Evolutionary conservation across 2,113 vertebrate genomes (phyloP), one percentile per base, ranked within the genome.

Genomic region (Junco hyemalis): DNA sequence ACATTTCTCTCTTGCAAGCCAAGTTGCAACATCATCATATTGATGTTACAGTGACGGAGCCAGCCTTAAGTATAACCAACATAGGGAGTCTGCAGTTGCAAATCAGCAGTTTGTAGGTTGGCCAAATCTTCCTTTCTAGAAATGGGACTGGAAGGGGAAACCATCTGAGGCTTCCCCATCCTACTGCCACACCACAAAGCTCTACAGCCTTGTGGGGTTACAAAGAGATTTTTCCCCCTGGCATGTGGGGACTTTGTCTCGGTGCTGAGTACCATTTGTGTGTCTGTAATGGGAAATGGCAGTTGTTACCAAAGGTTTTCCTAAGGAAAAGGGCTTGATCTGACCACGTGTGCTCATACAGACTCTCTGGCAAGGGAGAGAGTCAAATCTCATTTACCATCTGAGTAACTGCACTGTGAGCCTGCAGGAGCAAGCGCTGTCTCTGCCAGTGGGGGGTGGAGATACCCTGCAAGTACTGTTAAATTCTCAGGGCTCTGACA

Each of bases 1-100:
- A 96, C 56, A 90, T 93, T 97, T 94, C 82, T 92, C 73, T 97
- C 86, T 94, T 81, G 38, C 56, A 93, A 96, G 89, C 81, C 92
- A 93, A 53, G 19, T 53, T 86, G 68, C 85, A 83, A 90, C 80
- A 60, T 95, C 95, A 95, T 96, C 93, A 74, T 86, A 78, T 57
- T 96, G 91, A 83, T 92, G 83, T 90, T 94, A 66, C 71, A 83
- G 91, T 81, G 77, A 78, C 0, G 0, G 84, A 81, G 87, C 88
- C 91, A 94, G 76, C 79, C 70, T 92, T 87, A 88, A 54, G 20
- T 51, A 17, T 13, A 73, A 70, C 78, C 51, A 76, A 63, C 4
- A 11, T 3, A 84, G 81, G 69, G 83, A 86, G 57, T 25, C 82
- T 74, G 68, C 79, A 90, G 76, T 56, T 65, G 79, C 48, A 72